phyloP scores from a whole-genome alignment of 2,888 invertebrate genomes.

The Aricia artaxerxes region DNA sequence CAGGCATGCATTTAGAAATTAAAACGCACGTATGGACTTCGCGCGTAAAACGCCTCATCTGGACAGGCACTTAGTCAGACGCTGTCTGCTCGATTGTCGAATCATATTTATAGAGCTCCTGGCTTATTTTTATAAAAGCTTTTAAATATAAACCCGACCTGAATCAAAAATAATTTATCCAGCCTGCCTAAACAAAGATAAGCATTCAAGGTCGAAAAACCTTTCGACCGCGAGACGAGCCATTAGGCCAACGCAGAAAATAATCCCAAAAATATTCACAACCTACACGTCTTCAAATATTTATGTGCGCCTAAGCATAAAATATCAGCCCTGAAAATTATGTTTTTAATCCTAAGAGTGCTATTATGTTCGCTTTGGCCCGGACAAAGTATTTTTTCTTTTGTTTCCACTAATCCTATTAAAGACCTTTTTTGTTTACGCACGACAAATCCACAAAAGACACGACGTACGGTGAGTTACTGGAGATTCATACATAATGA shows the following conservation, averaged over 20 bases:
- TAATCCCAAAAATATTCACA: conserved; percentile 9
- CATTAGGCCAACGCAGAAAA: neutral
- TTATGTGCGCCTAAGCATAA: neutral
- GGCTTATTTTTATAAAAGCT: neutral
- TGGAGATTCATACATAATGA: conserved; percentile 14
- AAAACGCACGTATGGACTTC: too few species aligned
- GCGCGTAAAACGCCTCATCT: too few species aligned
- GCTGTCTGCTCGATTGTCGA: too few species aligned
- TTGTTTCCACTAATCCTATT: conserved; percentile 22
- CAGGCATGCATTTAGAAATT: too few species aligned
- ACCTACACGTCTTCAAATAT: neutral
- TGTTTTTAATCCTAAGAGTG: conserved; percentile 13
- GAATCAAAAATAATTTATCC: neutral
- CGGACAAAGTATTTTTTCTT: conserved; percentile 18
- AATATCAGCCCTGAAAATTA: conserved; percentile 5
- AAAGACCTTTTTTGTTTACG: conserved; percentile 15
- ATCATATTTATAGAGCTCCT: neutral
- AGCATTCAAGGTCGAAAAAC: neutral
- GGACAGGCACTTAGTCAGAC: too few species aligned
- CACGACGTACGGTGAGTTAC: neutral
- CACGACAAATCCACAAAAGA: conserved; percentile 22
- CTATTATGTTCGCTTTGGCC: conserved; percentile 15
- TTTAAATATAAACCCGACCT: neutral
- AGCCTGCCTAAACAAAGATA: neutral
- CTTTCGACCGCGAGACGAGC: neutral